Base-by-base conservation (phyloP, 2,888 invertebrate species). In the Drosophila borborema region DNA sequence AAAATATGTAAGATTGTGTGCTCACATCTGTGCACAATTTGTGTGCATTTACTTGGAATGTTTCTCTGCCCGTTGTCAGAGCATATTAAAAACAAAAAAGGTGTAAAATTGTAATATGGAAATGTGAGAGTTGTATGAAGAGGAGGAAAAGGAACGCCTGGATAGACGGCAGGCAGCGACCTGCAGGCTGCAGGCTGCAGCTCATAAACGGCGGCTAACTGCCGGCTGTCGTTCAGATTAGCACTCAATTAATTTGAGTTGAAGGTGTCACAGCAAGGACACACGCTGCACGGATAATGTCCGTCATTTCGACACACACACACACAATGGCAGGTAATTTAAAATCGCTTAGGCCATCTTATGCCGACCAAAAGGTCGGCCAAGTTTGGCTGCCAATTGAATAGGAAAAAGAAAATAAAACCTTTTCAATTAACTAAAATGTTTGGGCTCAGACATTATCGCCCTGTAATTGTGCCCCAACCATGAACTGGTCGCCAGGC, bases 371-470 rank as follows among this genome's bases (percentile, higher is more conserved):
- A 20, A 20, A 20, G 20, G 6, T 16, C 3, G 28, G 63, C 18
- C 16, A 72, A 72, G 55, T 62, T 55, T 49, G 34, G 34, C 43
- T 72, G 61, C 43, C 59, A 78, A 78, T 54, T 51, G 55, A 60
- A 46, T 55, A 28, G 46, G 7, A 6, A 45, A 18, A 45, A 14
- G 1, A 65, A 63, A 59, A 59, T 61, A 65, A 74, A 74, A 70
- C 59, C 72, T 72, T 80, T 90, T 90, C 80, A 90, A 88, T 86
- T 86, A 88, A 81, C 75, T 85, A 69, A 82, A 90, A 83, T 80
- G 69, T 54, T 68, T 61, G 61, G 77, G 59, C 62, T 54, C 48
- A 73, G 51, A 74, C 58, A 74, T 84, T 89, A 84, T 77, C 74
- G 81, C 71, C 65, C 65, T 70, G 67, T 77, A 71, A 60, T 72